These are phyloP conservation scores for Caenorhabditis inopinata DNA, from an alignment of 1,140 invertebrate species.

Conservation along the genomic window DNA sequence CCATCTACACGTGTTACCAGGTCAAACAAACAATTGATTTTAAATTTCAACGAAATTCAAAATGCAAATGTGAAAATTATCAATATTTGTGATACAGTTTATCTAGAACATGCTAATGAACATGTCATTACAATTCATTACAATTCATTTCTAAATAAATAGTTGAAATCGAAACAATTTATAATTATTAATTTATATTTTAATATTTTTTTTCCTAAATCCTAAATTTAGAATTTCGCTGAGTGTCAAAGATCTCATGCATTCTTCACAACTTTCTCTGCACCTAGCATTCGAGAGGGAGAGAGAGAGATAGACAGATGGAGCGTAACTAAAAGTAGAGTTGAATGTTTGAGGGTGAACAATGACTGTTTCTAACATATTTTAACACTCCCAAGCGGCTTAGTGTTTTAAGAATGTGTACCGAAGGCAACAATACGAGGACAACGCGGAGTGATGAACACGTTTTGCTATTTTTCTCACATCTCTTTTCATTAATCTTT, in stretches of 20 bases:
- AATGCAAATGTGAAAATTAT: not conserved
- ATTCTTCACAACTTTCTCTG: not conserved
- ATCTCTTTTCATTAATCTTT: not conserved
- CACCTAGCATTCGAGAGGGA: not conserved
- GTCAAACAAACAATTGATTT: not conserved
- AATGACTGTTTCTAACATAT: not conserved
- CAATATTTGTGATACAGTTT: not conserved
- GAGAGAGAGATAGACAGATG: no score
- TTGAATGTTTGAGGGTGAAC: not conserved
- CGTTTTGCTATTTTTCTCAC: not conserved
- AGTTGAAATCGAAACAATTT: no score
- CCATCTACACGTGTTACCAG: not conserved
- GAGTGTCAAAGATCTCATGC: not conserved
- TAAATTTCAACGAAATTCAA: not conserved
- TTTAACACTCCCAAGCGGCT: not conserved
- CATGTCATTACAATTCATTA: no score
- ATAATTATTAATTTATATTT: no score
- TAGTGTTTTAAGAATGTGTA: slow-evolving; percentile 26
- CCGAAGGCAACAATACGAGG: slow-evolving; percentile 1
- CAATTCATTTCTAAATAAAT: no score
- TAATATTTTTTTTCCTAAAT: no score
- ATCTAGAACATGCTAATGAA: not conserved
- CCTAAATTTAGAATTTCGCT: no score
- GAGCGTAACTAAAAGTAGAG: not conserved
- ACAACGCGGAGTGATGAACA: slow-evolving; percentile 13